Conservation (phyloP, 2,113 vertebrate genomes). For the Zosterops borbonicus region DNA sequence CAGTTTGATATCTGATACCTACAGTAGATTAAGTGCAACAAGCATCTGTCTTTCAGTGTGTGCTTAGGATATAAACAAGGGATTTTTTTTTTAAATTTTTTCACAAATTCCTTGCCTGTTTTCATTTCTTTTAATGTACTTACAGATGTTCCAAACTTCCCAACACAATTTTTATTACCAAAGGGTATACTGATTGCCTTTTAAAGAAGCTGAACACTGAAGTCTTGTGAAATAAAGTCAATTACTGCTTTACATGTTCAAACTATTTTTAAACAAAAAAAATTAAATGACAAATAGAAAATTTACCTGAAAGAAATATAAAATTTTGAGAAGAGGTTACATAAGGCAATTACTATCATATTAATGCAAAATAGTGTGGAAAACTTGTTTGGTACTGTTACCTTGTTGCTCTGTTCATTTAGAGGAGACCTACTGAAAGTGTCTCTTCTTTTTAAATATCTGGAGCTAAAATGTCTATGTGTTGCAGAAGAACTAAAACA, state of each 20-base stretch:
- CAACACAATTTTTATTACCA: background rate
- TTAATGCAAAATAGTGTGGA: background rate
- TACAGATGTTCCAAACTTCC: background rate
- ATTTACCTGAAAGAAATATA: background rate
- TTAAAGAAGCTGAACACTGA: background rate
- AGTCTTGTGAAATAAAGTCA: background rate
- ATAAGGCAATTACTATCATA: background rate
- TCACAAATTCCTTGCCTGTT: background rate
- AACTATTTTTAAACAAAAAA: background rate
- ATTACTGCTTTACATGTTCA: background rate
- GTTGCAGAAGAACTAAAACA: background rate
- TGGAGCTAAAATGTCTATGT: background rate
- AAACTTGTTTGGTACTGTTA: background rate
- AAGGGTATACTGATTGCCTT: background rate
- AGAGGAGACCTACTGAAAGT: background rate
- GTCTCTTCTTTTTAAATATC: background rate
- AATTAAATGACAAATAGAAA: background rate
- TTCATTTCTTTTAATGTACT: background rate
- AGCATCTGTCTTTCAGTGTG: background rate
- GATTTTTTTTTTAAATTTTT: background rate
- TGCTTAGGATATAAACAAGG: background rate
- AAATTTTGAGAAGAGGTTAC: background rate
- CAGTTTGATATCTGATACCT: background rate
- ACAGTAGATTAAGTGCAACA: background rate
- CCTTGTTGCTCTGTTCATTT: background rate